Evolutionary conservation across 2,113 vertebrate species (phyloP).

Genomic region (Corapipo altera): DNA sequence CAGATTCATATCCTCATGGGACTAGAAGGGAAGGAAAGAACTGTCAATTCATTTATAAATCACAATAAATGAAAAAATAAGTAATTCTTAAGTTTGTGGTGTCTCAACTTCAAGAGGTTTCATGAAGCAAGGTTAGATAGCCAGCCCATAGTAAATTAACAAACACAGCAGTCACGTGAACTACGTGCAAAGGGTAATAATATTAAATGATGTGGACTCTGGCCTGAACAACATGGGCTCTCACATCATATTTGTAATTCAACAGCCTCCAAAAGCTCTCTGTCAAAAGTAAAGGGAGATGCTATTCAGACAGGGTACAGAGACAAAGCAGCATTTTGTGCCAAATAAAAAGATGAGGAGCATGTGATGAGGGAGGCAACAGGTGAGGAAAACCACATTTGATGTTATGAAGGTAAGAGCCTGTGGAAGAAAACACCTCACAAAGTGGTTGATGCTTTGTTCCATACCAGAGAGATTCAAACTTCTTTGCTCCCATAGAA

Average conservation of each 20-base stretch:
- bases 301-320: background rate
- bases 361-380: background rate
- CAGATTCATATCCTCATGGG: background rate
- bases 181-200: background rate
- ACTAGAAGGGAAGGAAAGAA: background rate
- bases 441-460: background rate
- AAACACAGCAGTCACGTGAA: background rate
- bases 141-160: background rate
- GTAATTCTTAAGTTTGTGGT: background rate
- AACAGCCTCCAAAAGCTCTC: background rate
- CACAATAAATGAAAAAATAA: background rate
- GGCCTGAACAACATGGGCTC: background rate
- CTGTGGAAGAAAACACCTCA: background rate
- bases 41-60: background rate
- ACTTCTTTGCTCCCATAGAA: background rate
- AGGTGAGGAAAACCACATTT: background rate
- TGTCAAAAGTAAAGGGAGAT: background rate
- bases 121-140: background rate
- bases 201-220: background rate
- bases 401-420: background rate
- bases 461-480: background rate
- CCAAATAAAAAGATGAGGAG: background rate
- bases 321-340: background rate
- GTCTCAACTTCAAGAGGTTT: background rate
- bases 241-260: background rate